These are phyloP conservation scores for Drosophila pectinifera DNA, from an alignment of 1,140 invertebrate species.

Conservation along the genomic window DNA sequence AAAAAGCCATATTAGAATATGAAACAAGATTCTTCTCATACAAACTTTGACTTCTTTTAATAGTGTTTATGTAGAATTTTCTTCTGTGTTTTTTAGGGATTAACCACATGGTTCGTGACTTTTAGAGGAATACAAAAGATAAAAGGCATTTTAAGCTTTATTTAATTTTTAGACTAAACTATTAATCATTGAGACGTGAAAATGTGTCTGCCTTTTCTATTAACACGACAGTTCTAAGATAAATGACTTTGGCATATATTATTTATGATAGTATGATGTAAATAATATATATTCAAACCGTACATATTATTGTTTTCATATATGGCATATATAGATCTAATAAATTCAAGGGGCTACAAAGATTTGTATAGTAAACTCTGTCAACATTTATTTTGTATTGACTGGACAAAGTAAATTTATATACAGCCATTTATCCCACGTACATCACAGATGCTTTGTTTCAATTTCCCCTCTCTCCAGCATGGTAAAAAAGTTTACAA, in stretches of 20 bases:
- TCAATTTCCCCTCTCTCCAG: not conserved
- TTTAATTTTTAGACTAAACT: not conserved
- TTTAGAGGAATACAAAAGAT: not conserved
- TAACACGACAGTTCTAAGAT: not conserved
- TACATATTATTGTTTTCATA: not conserved
- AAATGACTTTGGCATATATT: not conserved
- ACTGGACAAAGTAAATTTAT: constrained; percentile 6
- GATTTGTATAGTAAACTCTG: constrained; percentile 3
- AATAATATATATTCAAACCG: not conserved
- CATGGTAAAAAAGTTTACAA: constrained; percentile 17
- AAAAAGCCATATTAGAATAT: too few relatives aligned
- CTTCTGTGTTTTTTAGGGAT: not conserved
- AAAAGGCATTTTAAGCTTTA: constrained; percentile 4
- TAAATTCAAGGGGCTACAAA: not conserved
- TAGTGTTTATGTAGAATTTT: not conserved
- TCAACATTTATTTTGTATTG: not conserved
- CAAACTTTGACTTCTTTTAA: not conserved
- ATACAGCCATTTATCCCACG: constrained; percentile 2
- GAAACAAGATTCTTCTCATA: not conserved
- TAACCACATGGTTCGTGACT: constrained; percentile 1
- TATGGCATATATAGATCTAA: not conserved
- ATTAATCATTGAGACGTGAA: not conserved
- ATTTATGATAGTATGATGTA: not conserved
- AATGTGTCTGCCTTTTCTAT: too few relatives aligned
- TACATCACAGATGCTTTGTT: constrained; percentile 15